These are phyloP conservation scores for Dasysyrphus albostriatus DNA, from an alignment of 2,888 invertebrate genomes.

Conservation along the genomic window DNA sequence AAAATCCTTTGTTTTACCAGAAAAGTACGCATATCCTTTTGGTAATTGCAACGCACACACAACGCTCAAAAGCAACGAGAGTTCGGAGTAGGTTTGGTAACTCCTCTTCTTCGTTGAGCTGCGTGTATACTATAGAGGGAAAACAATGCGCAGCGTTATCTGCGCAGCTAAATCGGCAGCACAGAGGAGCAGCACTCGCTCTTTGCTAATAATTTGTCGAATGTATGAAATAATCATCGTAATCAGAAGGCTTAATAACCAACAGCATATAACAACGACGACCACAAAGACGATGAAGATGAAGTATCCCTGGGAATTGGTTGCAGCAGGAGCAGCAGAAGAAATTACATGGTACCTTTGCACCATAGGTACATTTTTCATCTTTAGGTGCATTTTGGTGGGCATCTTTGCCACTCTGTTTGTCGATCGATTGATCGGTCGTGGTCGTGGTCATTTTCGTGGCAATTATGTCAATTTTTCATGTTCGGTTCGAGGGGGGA, in stretches of 20 bases:
- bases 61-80: conserved; percentile 56
- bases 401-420: conserved; percentile 63
- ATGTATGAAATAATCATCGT: conserved; percentile 77
- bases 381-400: conserved; percentile 44
- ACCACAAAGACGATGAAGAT: conserved; percentile 41
- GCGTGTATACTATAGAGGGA: neutral
- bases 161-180: conserved; percentile 37
- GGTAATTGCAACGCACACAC: conserved; percentile 71
- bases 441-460: conserved; percentile 68
- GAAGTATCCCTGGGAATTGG: conserved; percentile 47
- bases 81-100: conserved; percentile 1
- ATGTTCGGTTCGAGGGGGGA: conserved; percentile 31
- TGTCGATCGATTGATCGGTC: conserved; percentile 74
- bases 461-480: conserved; percentile 75
- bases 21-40: conserved; percentile 73
- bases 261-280: conserved; percentile 58
- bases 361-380: conserved; percentile 36
- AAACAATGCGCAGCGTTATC: conserved; percentile 68
- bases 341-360: conserved; percentile 66
- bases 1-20: conserved; percentile 71
- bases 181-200: conserved; percentile 39
- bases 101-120: conserved; percentile 52
- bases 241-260: conserved; percentile 75
- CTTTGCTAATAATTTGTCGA: conserved; percentile 75
- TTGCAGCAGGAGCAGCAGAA: conserved; percentile 44